Percentiles rank a stretch among this genome's conserved stretches.
phyloP scores from a whole-genome alignment of 35 echinoderm and acorn worm species.

The Hemicentrotus pulcherrimus region DNA sequence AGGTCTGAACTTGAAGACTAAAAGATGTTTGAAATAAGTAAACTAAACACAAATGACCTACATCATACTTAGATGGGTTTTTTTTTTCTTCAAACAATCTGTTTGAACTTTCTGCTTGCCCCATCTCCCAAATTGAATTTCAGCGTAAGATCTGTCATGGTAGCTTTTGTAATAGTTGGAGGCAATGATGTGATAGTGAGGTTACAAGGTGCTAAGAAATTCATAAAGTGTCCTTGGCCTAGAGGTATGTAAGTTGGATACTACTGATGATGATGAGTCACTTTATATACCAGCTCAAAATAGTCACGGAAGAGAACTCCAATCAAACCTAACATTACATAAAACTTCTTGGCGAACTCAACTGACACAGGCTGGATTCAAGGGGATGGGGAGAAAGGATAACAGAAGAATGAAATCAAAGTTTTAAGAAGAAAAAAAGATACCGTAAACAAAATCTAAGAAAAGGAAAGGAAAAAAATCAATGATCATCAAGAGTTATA shows the following conservation, averaged over 20 bases:
- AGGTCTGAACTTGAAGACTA: background rate
- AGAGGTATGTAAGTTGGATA: background rate
- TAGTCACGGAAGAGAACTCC: background rate
- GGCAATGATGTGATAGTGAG: conserved; percentile 7
- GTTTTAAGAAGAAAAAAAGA: background rate
- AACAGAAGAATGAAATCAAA: background rate
- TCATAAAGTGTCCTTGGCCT: background rate
- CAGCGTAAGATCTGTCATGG: background rate
- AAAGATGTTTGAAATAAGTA: background rate
- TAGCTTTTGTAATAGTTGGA: background rate
- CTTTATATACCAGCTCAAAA: background rate
- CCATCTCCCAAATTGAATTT: conserved; percentile 11
- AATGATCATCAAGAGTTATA: background rate
- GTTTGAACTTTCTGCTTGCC: conserved; percentile 1
- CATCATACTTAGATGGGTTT: background rate
- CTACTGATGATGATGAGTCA: background rate
- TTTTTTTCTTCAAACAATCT: background rate
- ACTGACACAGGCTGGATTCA: background rate
- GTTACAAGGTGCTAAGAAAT: background rate
- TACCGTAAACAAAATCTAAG: background rate
- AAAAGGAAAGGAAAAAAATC: background rate
- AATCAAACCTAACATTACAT: background rate
- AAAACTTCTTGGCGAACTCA: no score
- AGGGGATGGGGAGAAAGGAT: background rate
- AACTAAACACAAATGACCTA: background rate